Evolutionary conservation across 2,797 vertebrate genomes (phyloP), one percentile per base, ranked within the genome.

Genomic region (Valencia hispanica): DNA sequence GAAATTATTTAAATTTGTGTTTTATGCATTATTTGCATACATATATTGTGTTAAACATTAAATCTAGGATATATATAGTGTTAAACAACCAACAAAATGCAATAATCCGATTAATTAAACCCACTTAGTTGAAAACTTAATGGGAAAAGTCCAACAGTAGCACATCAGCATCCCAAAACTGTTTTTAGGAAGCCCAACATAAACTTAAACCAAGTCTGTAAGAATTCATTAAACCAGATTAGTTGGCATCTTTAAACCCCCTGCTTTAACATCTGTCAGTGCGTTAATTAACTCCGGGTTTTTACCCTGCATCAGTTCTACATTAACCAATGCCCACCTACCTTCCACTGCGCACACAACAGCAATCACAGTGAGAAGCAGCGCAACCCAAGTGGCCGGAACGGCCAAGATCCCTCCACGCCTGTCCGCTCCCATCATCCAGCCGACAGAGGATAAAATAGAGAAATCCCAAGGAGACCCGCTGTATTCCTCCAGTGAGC

Each of bases 301-400:
- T n/a, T 50, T 71, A 59, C 59, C 61, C 79, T 30, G 70, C 72
- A 66, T 68, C 80, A 69, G 25, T n/a, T 74, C 69, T 18, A 65
- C 70, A 53, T 17, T 34, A 69, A 15, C 10, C 66, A 18, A 66
- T 20, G 27, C 25, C 75, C 72, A 86, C 90, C 77, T 94, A 95
- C 94, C 94, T 94, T 95, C 94, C 81, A 94, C 91, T 57, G 94
- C 91, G 76, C 81, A 78, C 87, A 92, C 93, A 4, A 87, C 80
- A 72, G 88, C 79, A 12, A 92, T 81, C 85, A 82, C 86, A 78
- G 83, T 86, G 25, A 94, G 84, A 17, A 94, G 78, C 83, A 80
- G 75, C 74, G 88, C 87, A 74, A 77, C 77, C 84, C 89, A 86
- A 84, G 89, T 80, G 87, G 85, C 76, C 88, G 70, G 80, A 83